Evolutionary conservation across 2,797 vertebrate species (phyloP).

Genomic region (Manis crassicaudata): DNA sequence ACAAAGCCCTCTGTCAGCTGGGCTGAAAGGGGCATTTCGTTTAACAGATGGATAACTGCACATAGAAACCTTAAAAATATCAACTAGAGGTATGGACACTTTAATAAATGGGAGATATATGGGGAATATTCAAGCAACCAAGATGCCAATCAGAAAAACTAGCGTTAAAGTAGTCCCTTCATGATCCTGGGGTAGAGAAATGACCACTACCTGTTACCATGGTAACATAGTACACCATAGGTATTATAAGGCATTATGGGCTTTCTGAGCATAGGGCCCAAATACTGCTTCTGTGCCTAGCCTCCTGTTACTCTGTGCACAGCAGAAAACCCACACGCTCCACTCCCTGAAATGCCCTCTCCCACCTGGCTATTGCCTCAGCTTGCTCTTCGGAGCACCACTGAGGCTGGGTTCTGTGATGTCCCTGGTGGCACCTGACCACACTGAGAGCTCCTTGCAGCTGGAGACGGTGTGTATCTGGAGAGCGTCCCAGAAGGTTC

Average conservation of each 20-base stretch:
- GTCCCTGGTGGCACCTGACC: neutral
- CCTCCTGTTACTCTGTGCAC: neutral
- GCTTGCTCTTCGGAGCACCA: neutral
- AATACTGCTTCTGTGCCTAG: rapidly evolving
- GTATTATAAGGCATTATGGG: neutral
- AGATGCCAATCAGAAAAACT: neutral
- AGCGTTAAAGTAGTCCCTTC: neutral
- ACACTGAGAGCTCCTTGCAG: neutral
- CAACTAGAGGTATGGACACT: neutral
- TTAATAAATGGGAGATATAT: neutral
- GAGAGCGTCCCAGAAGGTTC: neutral
- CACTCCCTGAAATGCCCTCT: neutral
- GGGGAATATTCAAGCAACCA: neutral
- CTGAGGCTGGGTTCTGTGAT: neutral
- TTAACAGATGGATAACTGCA: neutral
- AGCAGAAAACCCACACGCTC: rapidly evolving
- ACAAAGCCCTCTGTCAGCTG: neutral
- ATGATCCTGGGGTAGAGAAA: neutral
- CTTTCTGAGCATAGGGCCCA: neutral
- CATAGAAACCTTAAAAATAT: neutral
- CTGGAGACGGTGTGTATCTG: neutral
- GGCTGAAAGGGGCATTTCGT: neutral
- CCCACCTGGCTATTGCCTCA: neutral
- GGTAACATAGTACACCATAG: neutral
- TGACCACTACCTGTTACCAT: rapidly evolving